phyloP scores from a whole-genome alignment of 2,888 invertebrate species.

The Tryphoninae sp. region DNA sequence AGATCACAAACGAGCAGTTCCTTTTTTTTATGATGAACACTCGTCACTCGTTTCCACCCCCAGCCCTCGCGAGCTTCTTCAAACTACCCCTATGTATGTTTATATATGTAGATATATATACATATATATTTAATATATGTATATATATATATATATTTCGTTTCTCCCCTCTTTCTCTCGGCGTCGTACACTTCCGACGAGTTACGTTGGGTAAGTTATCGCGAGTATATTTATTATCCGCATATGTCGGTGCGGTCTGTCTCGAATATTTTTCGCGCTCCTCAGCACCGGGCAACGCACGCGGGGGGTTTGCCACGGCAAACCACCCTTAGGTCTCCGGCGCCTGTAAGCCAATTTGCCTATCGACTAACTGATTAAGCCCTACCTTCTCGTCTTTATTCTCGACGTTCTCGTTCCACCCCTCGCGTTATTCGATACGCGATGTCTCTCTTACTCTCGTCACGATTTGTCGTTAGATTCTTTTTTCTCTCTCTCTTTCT shows the following conservation, averaged over 20 bases:
- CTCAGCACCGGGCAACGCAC: constrained; percentile 57
- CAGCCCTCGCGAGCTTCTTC: neutral
- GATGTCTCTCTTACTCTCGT: constrained; percentile 48
- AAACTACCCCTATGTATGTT: neutral
- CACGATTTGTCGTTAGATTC: constrained; percentile 15
- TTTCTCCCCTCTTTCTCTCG: neutral
- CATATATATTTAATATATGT: neutral
- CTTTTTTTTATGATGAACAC: constrained; percentile 13
- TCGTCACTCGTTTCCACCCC: constrained; percentile 3
- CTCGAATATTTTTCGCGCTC: constrained; percentile 51
- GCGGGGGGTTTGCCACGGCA: constrained; percentile 69
- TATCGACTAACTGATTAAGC: constrained; percentile 82
- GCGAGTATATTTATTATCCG: constrained; percentile 22
- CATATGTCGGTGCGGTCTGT: neutral
- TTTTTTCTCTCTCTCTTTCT: constrained; percentile 24
- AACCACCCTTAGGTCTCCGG: constrained; percentile 74
- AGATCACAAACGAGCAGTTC: neutral
- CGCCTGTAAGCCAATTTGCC: constrained; percentile 81
- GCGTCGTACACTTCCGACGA: constrained; percentile 1
- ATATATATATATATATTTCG: neutral
- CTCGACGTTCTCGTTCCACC: constrained; percentile 42
- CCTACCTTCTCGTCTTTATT: constrained; percentile 66
- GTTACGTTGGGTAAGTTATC: constrained; percentile 4
- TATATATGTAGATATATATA: neutral
- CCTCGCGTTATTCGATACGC: constrained; percentile 28